Base-by-base conservation (phyloP, 2,797 vertebrate species). In the Xenops minutus region DNA sequence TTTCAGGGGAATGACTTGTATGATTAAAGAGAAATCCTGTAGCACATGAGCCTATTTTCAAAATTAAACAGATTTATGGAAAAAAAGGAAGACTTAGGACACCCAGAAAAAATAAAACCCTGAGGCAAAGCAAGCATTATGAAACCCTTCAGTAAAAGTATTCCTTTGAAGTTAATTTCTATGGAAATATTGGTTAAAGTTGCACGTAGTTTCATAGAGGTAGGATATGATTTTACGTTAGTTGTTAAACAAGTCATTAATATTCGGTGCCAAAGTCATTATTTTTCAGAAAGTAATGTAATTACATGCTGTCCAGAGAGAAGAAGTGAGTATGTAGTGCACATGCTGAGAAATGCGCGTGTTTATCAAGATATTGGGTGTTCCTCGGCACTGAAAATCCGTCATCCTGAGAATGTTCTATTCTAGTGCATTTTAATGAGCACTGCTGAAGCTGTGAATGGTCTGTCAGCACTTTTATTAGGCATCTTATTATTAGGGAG, bases 391-490 rank as follows among this genome's bases (percentile, higher is more conserved):
- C 85, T 39, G 59, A 20, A 89, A 93, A 94, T 85, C 67, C 12
- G 7, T 89, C 91, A 92, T 89, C 78, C 88, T n/a, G 43, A 74
- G 82, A 90, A 37, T 49, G 62, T 81, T 94, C 86, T 80, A 23
- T 85, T 81, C 64, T 54, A 67, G 64, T 76, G 88, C 92, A 92
- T 96, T 95, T 93, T 92, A 96, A 94, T 93, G 83, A 95, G 91
- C 27, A 0, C 88, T 72, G 68, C 73, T 61, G 77, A 85, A 89
- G 56, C 90, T 76, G 44, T 74, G 89, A 92, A 94, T 49, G 66
- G 92, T 85, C 85, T 96, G 88, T 94, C 88, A 96, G 93, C 76
- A 94, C 76, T 97, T 96, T 75, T 82, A 77, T 86, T 95, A 91
- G 90, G 88, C 84, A 80, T 93, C 96, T 92, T 90, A 87, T 93